phyloP scores from a whole-genome alignment of 2,113 vertebrate species.

The Fregata magnificens region DNA sequence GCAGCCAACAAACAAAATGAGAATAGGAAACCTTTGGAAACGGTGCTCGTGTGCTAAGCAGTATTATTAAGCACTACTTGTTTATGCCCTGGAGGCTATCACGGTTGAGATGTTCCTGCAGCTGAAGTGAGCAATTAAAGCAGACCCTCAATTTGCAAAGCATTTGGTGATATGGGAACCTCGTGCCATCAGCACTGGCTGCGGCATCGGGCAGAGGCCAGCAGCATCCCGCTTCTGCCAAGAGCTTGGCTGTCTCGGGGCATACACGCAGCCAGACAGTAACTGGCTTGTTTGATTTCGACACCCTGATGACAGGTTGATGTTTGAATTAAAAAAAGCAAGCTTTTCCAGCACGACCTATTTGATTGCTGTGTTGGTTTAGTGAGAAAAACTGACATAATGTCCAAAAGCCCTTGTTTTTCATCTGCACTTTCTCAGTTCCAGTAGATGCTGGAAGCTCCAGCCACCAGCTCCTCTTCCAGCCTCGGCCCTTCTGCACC shows the following conservation, averaged over 20 bases:
- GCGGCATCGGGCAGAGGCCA: not conserved
- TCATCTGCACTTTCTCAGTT: not conserved
- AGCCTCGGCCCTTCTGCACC: rapidly evolving
- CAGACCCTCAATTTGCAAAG: not conserved
- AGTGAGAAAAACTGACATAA: not conserved
- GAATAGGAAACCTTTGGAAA: not conserved
- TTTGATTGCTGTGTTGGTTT: not conserved
- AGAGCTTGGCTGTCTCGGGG: not conserved
- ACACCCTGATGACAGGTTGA: not conserved
- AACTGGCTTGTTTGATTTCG: not conserved
- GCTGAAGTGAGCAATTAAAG: not conserved
- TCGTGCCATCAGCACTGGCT: not conserved
- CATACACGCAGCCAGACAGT: not conserved
- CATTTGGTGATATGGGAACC: not conserved
- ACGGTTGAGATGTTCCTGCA: not conserved
- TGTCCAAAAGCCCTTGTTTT: not conserved
- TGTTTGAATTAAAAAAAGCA: not conserved
- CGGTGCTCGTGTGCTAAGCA: not conserved
- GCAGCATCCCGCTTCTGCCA: not conserved
- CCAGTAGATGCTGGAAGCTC: not conserved
- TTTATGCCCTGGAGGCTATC: not conserved
- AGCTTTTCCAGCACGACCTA: not conserved
- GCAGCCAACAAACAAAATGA: not conserved
- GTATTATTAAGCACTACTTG: not conserved
- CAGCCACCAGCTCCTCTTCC: not conserved